Conservation (phyloP, 1,140 invertebrate species). For the Formica selysi region DNA sequence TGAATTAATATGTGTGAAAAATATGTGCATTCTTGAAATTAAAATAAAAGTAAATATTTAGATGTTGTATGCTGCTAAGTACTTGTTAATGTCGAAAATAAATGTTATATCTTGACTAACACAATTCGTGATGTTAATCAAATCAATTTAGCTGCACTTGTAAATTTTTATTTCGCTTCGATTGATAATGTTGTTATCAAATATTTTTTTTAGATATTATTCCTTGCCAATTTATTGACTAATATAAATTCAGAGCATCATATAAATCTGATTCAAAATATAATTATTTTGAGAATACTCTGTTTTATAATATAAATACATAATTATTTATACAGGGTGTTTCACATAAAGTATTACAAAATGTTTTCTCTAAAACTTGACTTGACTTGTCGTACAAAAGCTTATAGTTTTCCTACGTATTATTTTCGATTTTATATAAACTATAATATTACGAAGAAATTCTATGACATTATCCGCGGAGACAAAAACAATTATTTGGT, state of each 20-base stretch:
- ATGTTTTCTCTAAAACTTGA: too few species aligned
- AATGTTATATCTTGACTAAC: neutral
- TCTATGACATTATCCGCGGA: neutral
- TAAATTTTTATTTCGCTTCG: neutral
- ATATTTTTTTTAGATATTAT: neutral
- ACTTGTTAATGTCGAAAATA: neutral
- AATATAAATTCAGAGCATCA: neutral
- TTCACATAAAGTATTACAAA: too few species aligned
- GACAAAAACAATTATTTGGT: slow-evolving; percentile 5
- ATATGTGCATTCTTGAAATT: neutral
- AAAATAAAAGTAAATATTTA: neutral
- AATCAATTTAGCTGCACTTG: neutral
- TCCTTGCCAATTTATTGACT: slow-evolving; percentile 2
- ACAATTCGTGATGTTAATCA: neutral
- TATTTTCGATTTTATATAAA: neutral
- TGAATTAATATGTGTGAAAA: too few species aligned
- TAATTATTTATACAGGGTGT: neutral
- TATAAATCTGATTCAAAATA: neutral
- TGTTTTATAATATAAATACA: neutral
- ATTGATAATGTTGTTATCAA: neutral
- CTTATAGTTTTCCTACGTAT: neutral
- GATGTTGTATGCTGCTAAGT: neutral
- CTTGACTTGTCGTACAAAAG: too few species aligned
- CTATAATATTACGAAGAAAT: neutral
- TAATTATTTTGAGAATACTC: neutral